A percentile compares a stretch with the other conserved stretches of the same genome.
phyloP scores from a whole-genome alignment of 2,797 vertebrate species.

The Labroides dimidiatus region DNA sequence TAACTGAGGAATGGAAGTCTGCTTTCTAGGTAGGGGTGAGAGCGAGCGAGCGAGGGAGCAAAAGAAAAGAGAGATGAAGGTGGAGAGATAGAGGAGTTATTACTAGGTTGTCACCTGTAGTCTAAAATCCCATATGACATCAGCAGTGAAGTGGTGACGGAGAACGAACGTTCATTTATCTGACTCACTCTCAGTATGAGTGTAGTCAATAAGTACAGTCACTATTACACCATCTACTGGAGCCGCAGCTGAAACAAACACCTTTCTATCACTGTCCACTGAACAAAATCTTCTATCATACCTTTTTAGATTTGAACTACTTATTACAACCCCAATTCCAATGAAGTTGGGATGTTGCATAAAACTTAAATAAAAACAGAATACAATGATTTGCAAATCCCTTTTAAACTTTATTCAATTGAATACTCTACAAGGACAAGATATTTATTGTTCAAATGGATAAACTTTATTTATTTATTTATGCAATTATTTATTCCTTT shows the following conservation, averaged over 20 bases:
- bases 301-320: not conserved
- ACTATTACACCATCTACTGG: conserved; percentile 77
- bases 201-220: conserved; percentile 77
- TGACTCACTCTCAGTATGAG: conserved; percentile 72
- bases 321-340: no score
- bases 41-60: conserved; percentile 50
- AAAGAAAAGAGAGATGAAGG: conserved; percentile 65
- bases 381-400: no score
- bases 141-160: conserved; percentile 76
- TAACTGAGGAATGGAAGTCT: conserved; percentile 69
- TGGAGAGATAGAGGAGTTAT: conserved; percentile 79
- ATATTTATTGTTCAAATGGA: no score
- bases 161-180: conserved; percentile 77
- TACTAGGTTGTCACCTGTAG: conserved; percentile 82
- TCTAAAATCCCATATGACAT: conserved; percentile 83
- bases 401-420: no score
- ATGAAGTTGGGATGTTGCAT: no score
- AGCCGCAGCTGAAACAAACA: conserved; percentile 62
- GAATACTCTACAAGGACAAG: no score
- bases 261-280: conserved; percentile 46
- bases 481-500: no score
- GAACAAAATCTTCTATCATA: conserved; percentile 14
- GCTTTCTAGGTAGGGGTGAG: conserved; percentile 71
- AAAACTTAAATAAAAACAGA: no score
- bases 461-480: no score